A percentile compares a stretch with the other conserved stretches of the same genome.
phyloP scores from a whole-genome alignment of 2,888 invertebrate genomes.

The Eumerus sabulonum region DNA sequence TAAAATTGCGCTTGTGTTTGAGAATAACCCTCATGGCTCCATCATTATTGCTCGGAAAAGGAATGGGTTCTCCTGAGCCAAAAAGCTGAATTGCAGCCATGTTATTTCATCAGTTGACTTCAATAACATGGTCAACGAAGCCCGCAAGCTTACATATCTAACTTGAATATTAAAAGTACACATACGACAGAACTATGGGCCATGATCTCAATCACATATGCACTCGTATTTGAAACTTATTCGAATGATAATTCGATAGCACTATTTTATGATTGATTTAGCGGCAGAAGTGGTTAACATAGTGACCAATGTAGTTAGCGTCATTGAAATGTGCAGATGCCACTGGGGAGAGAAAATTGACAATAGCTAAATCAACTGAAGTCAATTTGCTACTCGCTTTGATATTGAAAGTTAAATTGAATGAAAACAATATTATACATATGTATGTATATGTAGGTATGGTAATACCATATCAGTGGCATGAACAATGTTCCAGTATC shows the following conservation, averaged over 20 bases:
- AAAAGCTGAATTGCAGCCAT: constrained; percentile 4
- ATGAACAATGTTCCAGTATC: too few species aligned
- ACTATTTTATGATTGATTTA: constrained; percentile 56
- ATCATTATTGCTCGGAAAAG: not conserved
- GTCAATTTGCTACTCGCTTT: too few species aligned
- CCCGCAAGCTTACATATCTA: constrained; percentile 30
- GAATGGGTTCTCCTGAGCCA: constrained; percentile 18
- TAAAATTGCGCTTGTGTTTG: too few species aligned
- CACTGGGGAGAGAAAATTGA: too few species aligned
- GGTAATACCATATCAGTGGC: too few species aligned
- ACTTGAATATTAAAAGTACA: constrained; percentile 21
- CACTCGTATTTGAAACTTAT: constrained; percentile 6
- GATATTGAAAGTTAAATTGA: too few species aligned
- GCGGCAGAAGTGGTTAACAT: constrained; percentile 23
- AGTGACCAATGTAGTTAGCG: constrained; percentile 14
- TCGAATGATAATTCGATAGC: constrained; percentile 46
- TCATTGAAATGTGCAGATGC: too few species aligned
- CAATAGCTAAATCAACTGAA: too few species aligned
- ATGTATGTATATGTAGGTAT: too few species aligned
- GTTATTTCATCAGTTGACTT: constrained; percentile 25
- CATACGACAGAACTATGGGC: constrained; percentile 14
- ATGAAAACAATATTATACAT: too few species aligned
- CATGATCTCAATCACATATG: constrained; percentile 26
- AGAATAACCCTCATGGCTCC: too few species aligned
- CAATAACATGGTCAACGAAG: constrained; percentile 18